Evolutionary conservation across 2,888 invertebrate genomes (phyloP).

Genomic region (Drosophila trichaetosa): DNA sequence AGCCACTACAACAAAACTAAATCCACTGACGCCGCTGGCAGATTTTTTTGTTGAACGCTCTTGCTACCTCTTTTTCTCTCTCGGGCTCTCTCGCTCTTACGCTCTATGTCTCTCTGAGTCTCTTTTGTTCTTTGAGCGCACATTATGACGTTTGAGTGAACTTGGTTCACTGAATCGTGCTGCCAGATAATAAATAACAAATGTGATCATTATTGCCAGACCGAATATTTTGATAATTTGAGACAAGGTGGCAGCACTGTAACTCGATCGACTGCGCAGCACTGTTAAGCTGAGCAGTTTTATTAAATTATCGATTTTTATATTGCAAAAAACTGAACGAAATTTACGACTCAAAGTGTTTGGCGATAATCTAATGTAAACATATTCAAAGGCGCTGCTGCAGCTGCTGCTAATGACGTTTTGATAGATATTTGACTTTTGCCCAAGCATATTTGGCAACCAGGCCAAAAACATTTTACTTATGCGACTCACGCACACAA

Average conservation of each 20-base stretch:
- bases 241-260: conserved; percentile 36
- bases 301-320: not conserved
- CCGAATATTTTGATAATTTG: conserved; percentile 19
- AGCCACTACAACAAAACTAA: conserved; percentile 66
- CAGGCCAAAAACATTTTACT: conserved; percentile 41
- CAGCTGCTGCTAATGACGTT: conserved; percentile 54
- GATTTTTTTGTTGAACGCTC: conserved; percentile 53
- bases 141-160: conserved; percentile 34
- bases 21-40: conserved; percentile 83
- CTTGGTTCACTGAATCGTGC: conserved; percentile 37
- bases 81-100: conserved; percentile 39
- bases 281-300: no score
- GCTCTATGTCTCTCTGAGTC: conserved; percentile 32
- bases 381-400: conserved; percentile 27
- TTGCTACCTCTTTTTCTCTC: conserved; percentile 35
- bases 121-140: conserved; percentile 65
- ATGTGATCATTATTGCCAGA: conserved; percentile 53
- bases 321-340: not conserved
- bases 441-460: conserved; percentile 34
- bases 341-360: conserved; percentile 15
- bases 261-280: not conserved
- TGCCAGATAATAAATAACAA: conserved; percentile 48
- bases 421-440: conserved; percentile 71
- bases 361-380: conserved; percentile 24
- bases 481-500: conserved; percentile 70